Evolutionary conservation across 1,140 invertebrate genomes (phyloP), one percentile per base, ranked within the genome.

Genomic region (Halyomorpha halys): DNA sequence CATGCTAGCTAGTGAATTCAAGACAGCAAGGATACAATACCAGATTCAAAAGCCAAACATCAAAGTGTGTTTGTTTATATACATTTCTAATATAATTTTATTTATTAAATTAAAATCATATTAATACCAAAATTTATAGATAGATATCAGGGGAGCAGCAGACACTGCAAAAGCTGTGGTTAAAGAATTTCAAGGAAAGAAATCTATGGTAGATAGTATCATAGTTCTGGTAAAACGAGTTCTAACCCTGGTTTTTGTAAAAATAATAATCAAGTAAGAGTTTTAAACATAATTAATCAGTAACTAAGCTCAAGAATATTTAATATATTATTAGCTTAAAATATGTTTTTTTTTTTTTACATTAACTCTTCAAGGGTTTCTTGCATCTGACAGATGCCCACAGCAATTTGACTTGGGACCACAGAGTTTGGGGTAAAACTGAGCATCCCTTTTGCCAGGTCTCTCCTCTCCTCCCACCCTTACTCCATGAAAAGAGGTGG

Each of bases 101-200:
- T 39, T 39, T 3, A 19, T 49, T 18, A 21, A 13, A 49, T 19
- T 13, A 49, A 21, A 49, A 6, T n/a, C n/a, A 6, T 49, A 13
- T 4, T n/a, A 14, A 49, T 11, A 18, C 6, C 2, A 49, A 49
- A 9, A 23, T 15, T 56, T 56, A 5, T 21, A 56, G 53, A 56
- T 56, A 23, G 14, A 56, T 15, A 11, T 56, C 1, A 21, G 23
- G 23, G 53, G 53, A 23, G 53, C 53, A 21, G 9, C 53, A 4
- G 53, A 56, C 53, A 56, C 53, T 25, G 53, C 53, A 21, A 21
- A 56, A 25, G 53, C 53, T 25, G 23, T 56, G 21, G 15, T 56
- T 16, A 19, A 56, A 23, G 23, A 25, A 56, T 25, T 56, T 56
- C 53, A 25, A 56, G 3, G 27, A 25, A 56, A 56, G 53, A 56